phyloP scores from a whole-genome alignment of 2,888 invertebrate species.

The Cetonia aurata region DNA sequence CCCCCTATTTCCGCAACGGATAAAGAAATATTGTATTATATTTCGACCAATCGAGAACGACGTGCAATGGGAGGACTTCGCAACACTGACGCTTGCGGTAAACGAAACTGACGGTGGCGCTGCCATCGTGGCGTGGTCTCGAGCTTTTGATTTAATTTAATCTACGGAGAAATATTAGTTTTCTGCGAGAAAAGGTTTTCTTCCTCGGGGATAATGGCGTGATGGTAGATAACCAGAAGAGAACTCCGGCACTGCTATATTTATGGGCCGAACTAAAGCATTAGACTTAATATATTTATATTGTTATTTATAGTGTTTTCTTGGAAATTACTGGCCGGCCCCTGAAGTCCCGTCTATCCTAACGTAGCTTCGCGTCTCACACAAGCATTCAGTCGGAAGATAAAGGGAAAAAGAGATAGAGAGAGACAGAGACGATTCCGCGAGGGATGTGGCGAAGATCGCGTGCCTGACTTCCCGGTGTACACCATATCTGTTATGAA shows the following conservation, averaged over 20 bases:
- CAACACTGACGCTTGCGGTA: constrained; percentile 16
- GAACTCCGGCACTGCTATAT: constrained; percentile 56
- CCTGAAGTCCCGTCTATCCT: background rate
- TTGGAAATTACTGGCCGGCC: constrained; percentile 58
- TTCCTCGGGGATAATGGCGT: constrained; percentile 60
- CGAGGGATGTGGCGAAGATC: constrained; percentile 15
- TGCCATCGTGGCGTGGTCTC: constrained; percentile 48
- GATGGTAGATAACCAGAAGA: constrained; percentile 53
- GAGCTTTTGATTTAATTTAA: constrained; percentile 67
- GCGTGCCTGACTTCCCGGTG: constrained; percentile 29
- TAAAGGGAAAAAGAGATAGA: background rate
- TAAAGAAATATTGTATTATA: constrained; percentile 59
- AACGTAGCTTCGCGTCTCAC: constrained; percentile 1
- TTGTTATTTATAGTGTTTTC: constrained; percentile 64
- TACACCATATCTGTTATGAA: constrained; percentile 31
- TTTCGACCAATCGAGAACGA: constrained; percentile 56
- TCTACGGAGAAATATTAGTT: constrained; percentile 66
- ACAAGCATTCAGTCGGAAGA: background rate
- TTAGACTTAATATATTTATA: constrained; percentile 65
- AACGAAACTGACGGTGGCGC: constrained; percentile 17
- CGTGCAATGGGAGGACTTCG: background rate
- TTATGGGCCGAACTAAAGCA: constrained; percentile 63
- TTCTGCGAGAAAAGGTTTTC: constrained; percentile 59
- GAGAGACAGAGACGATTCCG: background rate
- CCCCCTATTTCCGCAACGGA: constrained; percentile 6